Evolutionary conservation across 2,113 vertebrate species (phyloP).

Genomic region (Podilymbus podiceps): DNA sequence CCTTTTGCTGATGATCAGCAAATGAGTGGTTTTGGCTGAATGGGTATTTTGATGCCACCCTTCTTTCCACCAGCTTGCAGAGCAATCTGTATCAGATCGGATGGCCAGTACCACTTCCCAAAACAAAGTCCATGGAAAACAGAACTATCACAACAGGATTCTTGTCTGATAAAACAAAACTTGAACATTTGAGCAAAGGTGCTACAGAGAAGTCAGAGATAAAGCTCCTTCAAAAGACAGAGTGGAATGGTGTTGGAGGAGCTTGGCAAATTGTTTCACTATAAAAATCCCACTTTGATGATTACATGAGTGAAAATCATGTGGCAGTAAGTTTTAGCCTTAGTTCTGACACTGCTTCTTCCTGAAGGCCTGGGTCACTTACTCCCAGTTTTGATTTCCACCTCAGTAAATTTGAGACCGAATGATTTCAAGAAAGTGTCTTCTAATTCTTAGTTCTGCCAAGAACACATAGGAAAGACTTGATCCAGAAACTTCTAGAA

Average conservation of each 20-base stretch:
- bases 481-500: neutral
- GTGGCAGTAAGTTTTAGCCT: neutral
- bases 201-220: neutral
- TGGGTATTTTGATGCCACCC: neutral
- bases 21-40: neutral
- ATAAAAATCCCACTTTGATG: neutral
- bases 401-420: neutral
- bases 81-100: neutral
- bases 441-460: neutral
- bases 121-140: neutral
- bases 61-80: neutral
- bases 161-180: neutral
- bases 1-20: neutral
- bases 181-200: neutral
- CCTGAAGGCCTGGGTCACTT: neutral
- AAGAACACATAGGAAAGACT: neutral
- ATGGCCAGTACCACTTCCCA: neutral
- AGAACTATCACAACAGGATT: neutral
- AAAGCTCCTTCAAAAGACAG: neutral
- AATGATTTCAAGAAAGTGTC: neutral
- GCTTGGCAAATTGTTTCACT: neutral
- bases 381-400: neutral
- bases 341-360: neutral
- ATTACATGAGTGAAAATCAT: neutral
- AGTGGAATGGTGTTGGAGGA: fast-evolving